Base-by-base conservation (phyloP, 2,888 invertebrate species). In the Tiphia femorata region DNA sequence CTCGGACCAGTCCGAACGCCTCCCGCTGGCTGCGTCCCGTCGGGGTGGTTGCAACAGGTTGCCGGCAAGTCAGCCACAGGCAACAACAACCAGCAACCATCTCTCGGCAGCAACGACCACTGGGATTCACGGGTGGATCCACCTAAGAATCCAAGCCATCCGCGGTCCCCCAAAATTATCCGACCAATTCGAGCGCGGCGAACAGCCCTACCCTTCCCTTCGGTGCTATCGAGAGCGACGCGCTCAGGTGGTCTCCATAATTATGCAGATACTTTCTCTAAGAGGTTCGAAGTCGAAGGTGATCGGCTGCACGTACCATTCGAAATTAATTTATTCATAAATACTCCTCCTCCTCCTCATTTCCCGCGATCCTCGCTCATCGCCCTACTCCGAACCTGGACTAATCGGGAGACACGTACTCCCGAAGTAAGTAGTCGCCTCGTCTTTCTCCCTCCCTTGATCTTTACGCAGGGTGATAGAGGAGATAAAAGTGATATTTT, bases 21-120 rank as follows among this genome's bases (percentile, higher is more conserved):
- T 62, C 63, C 67, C 62, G 69, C 68, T 71, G 69, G 64, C 63
- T 62, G 63, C 57, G 58, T 58, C 55, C 49, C 61, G 59, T 67
- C 61, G 66, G 68, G 70, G 68, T 75, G 70, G 74, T 75, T 75
- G 77, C 77, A 77, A 77, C 77, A 77, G 77, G 77, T 77, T 77
- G 76, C 54, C 51, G n/a, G n/a, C n/a, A n/a, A n/a, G n/a, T n/a
- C n/a, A n/a, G 64, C 60, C 61, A 64, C 58, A 56, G n/a, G 43
- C 60, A 49, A 49, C 59, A 63, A 57, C 58, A 64, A 61, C 53
- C 50, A 50, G 54, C 46, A 47, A 40, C 51, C 33, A 29, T 54
- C 51, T 60, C 63, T 63, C 64, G n/a, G n/a, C n/a, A n/a, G n/a
- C n/a, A n/a, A n/a, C n/a, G n/a, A n/a, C n/a, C n/a, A n/a, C n/a